phyloP scores from a whole-genome alignment of 2,797 vertebrate species.

The Lycodopsis pacificus region DNA sequence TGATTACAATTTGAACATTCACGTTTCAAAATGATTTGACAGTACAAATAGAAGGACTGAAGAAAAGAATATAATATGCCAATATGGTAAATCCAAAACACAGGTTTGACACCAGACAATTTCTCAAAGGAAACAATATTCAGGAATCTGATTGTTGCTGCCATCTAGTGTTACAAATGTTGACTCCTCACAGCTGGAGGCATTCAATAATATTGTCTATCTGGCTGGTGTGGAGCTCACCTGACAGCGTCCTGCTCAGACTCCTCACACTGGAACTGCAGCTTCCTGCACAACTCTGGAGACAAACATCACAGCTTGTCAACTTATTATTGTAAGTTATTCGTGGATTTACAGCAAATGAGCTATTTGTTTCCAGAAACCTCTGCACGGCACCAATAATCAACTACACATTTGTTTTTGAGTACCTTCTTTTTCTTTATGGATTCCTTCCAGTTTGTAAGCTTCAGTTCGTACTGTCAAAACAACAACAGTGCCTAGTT shows the following conservation, averaged over 20 bases:
- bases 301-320: slow-evolving; percentile 4
- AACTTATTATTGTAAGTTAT: neutral
- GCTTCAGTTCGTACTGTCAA: slow-evolving; percentile 74
- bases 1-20: neutral
- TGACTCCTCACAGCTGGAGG: neutral
- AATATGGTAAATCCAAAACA: neutral
- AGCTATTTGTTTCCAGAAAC: neutral
- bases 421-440: slow-evolving; percentile 83
- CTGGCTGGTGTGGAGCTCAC: slow-evolving; percentile 52
- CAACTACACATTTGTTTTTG: neutral
- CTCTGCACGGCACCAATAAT: neutral
- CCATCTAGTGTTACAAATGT: slow-evolving; percentile 65
- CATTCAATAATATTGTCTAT: neutral
- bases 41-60: neutral
- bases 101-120: neutral
- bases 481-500: slow-evolving; percentile 10
- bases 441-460: slow-evolving; percentile 66
- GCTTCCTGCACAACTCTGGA: slow-evolving; percentile 73
- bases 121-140: neutral
- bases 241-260: slow-evolving; percentile 75
- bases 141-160: slow-evolving; percentile 32
- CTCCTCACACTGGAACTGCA: slow-evolving; percentile 81
- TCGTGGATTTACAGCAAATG: neutral
- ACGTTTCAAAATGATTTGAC: neutral
- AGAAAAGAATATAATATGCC: neutral